Base-by-base conservation (phyloP, 2,113 vertebrate species). In the Bothrops jararaca region DNA sequence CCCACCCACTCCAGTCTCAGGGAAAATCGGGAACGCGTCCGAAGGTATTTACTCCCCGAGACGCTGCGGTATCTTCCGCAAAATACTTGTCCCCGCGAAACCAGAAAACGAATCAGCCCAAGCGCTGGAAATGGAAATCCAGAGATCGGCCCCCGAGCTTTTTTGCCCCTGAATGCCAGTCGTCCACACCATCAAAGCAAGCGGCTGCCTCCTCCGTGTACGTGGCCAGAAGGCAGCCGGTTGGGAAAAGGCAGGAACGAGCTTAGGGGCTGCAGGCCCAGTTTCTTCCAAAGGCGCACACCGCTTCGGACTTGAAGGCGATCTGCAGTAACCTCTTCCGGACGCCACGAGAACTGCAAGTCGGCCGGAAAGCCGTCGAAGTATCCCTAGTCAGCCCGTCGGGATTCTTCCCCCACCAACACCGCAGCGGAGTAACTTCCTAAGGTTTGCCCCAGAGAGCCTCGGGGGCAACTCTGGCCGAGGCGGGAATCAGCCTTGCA, bases 311-410 rank as follows among this genome's bases (percentile, higher is more conserved):
- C 9, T 8, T 0, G 2, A 34, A n/a, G 86, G 92, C 86, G 74
- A 94, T 90, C 94, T 29, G 85, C 90, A 88, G 95, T 90, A 92
- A 94, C 96, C 96, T 96, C 97, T 97, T 85, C 97, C 93, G 97
- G 95, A 56, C 23, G 4, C 18, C 1, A 0, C 0, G 60, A 56
- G 94, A 96, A 96, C 87, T 92, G 94, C 94, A 95, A n/a, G 23
- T 2, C 60, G 13, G 1, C 34, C 18, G 34, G 4, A 18, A 3
- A 1, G 0, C 39, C n/a, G 22, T 2, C 5, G 13, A 80, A 18
- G 74, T 80, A 29, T 22, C 1, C 7, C 34, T 5, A 80, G 6
- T 39, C 74, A 3, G 6, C 69, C n/a, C 7, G 34, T 80, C 18
- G 6, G 18, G 18, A 0, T 56, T 89, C 20, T 88, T 22, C 3